Percentiles rank a stretch among this genome's conserved stretches.
phyloP scores from a whole-genome alignment of 2,888 invertebrate species.

The Luperina testacea region DNA sequence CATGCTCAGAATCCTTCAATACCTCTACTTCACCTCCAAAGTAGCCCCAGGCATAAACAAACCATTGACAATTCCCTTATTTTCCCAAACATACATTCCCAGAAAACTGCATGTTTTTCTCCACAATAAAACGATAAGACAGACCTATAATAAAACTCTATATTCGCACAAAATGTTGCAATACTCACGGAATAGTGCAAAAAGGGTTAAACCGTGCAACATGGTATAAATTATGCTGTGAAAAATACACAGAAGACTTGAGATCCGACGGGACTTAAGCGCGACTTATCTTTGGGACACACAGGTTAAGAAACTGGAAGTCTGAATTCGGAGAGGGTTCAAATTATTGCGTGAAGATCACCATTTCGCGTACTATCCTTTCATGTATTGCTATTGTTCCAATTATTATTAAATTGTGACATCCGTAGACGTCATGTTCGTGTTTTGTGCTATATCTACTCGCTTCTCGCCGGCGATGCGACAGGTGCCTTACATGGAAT shows the following conservation, averaged over 20 bases:
- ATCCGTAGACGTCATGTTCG: background rate
- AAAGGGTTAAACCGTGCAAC: conserved; percentile 66
- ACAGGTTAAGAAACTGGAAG: conserved; percentile 2
- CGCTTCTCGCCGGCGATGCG: too few species aligned
- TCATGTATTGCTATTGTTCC: background rate
- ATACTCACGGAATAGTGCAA: conserved; percentile 55
- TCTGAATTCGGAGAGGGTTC: background rate
- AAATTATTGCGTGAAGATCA: background rate
- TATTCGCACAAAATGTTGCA: conserved; percentile 49
- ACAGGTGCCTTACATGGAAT: too few species aligned
- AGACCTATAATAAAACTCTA: conserved; percentile 33
- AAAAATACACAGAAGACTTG: conserved; percentile 68
- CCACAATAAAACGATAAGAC: conserved; percentile 37
- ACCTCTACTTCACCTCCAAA: background rate
- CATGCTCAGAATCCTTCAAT: background rate
- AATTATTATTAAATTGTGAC: background rate
- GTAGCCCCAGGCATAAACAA: conserved; percentile 12
- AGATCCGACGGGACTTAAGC: conserved; percentile 57
- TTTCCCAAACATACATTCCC: background rate
- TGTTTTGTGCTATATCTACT: too few species aligned
- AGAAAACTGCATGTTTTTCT: conserved; percentile 24
- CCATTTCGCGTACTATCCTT: background rate
- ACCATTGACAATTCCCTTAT: background rate
- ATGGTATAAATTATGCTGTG: conserved; percentile 71
- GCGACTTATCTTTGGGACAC: conserved; percentile 61